Evolutionary conservation across 2,888 invertebrate genomes (phyloP), one percentile per base, ranked within the genome.

Genomic region (Dicyrtomina minuta): DNA sequence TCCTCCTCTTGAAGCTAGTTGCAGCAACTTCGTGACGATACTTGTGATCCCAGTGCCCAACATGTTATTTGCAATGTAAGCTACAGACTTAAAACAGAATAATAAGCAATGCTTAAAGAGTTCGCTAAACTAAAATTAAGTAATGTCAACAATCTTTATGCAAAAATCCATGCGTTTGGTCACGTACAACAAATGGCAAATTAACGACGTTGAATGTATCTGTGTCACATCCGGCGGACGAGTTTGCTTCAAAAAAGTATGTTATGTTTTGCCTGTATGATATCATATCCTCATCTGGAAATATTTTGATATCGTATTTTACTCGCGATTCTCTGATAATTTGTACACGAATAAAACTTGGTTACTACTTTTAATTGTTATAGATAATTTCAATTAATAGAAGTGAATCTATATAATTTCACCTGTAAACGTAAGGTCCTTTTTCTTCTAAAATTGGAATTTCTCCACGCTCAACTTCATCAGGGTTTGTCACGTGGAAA

Each of bases 401-500:
- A n/a, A n/a, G n/a, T n/a, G n/a, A n/a, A n/a, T n/a, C n/a, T n/a
- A n/a, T 6, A 10, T 46, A 10, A 10, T n/a, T 5, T 22, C 22
- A 20, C 51, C 22, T 22, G 51, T 51, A 51, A 22, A 20, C 51
- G 22, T 4, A 20, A 4, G 51, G 51, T 1, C 20, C 51, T 2
- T 10, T n/a, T 51, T 51, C 51, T 20, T 53, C 20, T 4, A 64
- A 43, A 27, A 44, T 43, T 13, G 56, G 58, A 4, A 20, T 27
- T 22, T 24, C n/a, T n/a, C 65, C 65, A 22, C 41, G 8, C 44
- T 70, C 65, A 22, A 75, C 67, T 33, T 73, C 72, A 2, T 70
- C 44, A 0, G 73, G 66, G 65, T 75, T 75, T 2, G 73, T 73
- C 2, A 75, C 69, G 61, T 75, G 72, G 62, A 73, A 75, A n/a